Evolutionary conservation across 1,140 invertebrate genomes (phyloP), one percentile per base, ranked within the genome.

Genomic region (Ceratina calcarata): DNA sequence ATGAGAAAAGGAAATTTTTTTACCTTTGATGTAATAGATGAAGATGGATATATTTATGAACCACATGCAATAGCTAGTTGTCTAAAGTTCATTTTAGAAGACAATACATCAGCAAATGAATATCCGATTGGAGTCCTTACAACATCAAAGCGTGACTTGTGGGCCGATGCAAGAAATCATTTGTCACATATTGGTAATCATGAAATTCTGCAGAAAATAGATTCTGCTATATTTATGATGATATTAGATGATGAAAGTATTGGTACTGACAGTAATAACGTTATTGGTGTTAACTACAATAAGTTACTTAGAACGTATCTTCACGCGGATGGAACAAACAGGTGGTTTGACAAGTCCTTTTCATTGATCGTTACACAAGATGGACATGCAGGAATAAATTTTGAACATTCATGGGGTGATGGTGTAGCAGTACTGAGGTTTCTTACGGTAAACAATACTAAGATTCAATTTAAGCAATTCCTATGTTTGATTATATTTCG

Each of bases 331-430:
- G 97, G 96, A 0, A 93, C 92, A 12, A 99, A 99, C 91, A 96
- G 97, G 86, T 99, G 99, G 99, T 99, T 99, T 94, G 99, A 99
- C 91, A 99, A 99, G 93, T 98, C 97, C 51, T 97, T 99, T 89
- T 97, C 97, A 68, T 87, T 99, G 18, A 97, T 99, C 66, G 92
- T 99, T 45, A 95, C 95, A 37, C 95, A 95, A 81, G 97, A 98
- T 94, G 98, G 98, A 10, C 95, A 95, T 58, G 95, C 97, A 37
- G 97, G 96, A 51, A 92, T 99, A 0, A 99, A 99, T 92, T 99
- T 99, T 93, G 99, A 99, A 93, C 99, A 99, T 94, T 97, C 98
- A 0, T 99, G 99, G 99, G 99, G 99, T 24, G 99, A 99, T 94
- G 99, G 99, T 71, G 98, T 99, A 18, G 98, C 98, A 53, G 96